Evolutionary conservation across 2,113 vertebrate species (phyloP), one percentile per base, ranked within the genome.

Genomic region (Trematomus loennbergii): DNA sequence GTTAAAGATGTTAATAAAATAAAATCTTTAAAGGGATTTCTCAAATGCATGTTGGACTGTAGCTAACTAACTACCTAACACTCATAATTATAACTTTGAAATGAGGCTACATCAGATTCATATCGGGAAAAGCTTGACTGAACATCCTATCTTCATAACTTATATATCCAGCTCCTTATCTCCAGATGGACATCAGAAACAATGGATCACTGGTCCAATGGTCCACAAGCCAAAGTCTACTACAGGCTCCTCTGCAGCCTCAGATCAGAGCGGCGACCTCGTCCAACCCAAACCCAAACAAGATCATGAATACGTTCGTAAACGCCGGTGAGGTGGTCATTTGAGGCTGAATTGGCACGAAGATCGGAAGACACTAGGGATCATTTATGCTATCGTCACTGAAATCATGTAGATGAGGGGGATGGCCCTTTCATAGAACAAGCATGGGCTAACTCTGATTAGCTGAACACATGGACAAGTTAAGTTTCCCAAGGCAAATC

Each of bases 21-120:
- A 40, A 6, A 40, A 33, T 59, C 63, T 33, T 85, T 79, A 57
- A 72, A 77, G 53, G 53, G 17, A 74, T 64, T 76, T 50, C 29
- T 57, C 18, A 45, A 1, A 64, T 58, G 55, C 58, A 43, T 17
- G 25, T 78, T 3, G 4, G 69, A 0, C 70, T 49, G 57, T 55
- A 48, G 58, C 22, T 36, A 72, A 66, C 54, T 58, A 5, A 55
- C 50, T 5, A 22, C 48, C 33, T 7, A 53, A 50, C 49, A 17
- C 29, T 77, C 9, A 55, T 29, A 49, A 11, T 36, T 33, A 66
- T n/a, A 22, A 66, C 46, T 69, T n/a, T 2, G 60, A 46, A 22
- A 58, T 22, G 18, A 43, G 36, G 11, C 53, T 10, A 7, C 63
- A 3, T 52, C 4, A 0, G 13, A n/a, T 17, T 46, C 20, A 10